Evolutionary conservation across 2,113 vertebrate species (phyloP).

Genomic region (Hypomesus transpacificus): DNA sequence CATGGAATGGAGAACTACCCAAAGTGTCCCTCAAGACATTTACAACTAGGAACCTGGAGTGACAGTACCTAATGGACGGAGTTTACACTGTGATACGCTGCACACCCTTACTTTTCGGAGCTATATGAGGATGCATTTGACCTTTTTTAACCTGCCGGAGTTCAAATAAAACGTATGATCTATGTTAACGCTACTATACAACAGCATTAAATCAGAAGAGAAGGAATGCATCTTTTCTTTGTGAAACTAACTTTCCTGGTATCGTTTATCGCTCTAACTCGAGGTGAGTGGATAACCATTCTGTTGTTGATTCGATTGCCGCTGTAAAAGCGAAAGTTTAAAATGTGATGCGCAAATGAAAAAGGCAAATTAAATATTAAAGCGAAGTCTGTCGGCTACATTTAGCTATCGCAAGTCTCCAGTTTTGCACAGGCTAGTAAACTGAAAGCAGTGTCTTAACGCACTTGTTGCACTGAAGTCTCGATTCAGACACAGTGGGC

Average conservation of each 20-base stretch:
- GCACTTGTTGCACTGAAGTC: too few relatives aligned
- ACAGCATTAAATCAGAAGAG: constrained; percentile 56
- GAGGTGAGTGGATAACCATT: constrained; percentile 59
- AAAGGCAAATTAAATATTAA: too few relatives aligned
- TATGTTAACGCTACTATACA: constrained; percentile 67
- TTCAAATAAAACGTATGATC: constrained; percentile 60
- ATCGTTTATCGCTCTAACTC: constrained; percentile 63
- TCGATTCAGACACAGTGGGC: too few relatives aligned
- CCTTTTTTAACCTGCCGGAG: constrained; percentile 28
- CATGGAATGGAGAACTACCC: constrained; percentile 45
- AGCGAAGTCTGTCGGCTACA: too few relatives aligned
- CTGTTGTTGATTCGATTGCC: neutral
- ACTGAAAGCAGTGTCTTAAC: too few relatives aligned
- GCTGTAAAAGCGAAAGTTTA: neutral
- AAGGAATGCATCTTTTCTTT: constrained; percentile 75
- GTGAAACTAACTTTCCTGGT: constrained; percentile 67
- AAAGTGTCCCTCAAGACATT: constrained; percentile 54
- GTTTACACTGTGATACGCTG: constrained; percentile 19
- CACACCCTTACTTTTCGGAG: constrained; percentile 45
- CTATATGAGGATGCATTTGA: constrained; percentile 39
- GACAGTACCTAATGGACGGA: constrained; percentile 55
- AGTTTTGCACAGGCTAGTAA: too few relatives aligned
- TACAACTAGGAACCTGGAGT: constrained; percentile 47
- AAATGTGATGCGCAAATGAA: neutral
- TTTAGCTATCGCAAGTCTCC: too few relatives aligned